phyloP scores from a whole-genome alignment of 2,888 invertebrate species.

The Copidosoma aretas region DNA sequence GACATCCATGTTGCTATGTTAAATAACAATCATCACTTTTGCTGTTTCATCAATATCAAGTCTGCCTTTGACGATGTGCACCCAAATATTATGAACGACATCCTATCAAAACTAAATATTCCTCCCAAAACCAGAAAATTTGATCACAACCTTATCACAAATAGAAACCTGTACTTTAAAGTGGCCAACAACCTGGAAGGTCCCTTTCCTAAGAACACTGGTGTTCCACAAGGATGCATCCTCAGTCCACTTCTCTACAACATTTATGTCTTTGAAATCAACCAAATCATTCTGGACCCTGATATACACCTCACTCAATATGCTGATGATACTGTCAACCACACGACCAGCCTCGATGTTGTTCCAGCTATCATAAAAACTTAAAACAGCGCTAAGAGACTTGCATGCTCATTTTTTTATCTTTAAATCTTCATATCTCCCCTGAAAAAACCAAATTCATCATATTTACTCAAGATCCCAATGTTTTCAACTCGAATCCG shows the following conservation, averaged over 20 bases:
- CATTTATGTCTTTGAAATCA: neutral
- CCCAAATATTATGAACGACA: neutral
- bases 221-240: conserved; percentile 8
- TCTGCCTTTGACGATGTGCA: conserved; percentile 14
- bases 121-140: conserved; percentile 7
- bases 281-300: neutral
- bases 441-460: neutral
- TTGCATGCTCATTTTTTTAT: neutral
- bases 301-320: neutral
- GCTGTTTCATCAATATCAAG: conserved; percentile 13
- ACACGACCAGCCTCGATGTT: neutral
- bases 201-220: conserved; percentile 4
- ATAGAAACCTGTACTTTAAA: conserved; percentile 10
- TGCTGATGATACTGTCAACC: conserved; percentile 4
- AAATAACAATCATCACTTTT: neutral
- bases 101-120: neutral
- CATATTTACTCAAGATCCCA: neutral
- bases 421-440: neutral
- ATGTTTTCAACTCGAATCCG: neutral
- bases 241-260: too few relatives aligned
- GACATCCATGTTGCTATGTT: neutral
- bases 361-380: neutral
- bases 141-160: conserved; percentile 2
- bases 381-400: neutral
- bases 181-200: too few relatives aligned